Evolutionary conservation across 2,797 vertebrate species (phyloP).

Genomic region (Melanotaenia nigrans): DNA sequence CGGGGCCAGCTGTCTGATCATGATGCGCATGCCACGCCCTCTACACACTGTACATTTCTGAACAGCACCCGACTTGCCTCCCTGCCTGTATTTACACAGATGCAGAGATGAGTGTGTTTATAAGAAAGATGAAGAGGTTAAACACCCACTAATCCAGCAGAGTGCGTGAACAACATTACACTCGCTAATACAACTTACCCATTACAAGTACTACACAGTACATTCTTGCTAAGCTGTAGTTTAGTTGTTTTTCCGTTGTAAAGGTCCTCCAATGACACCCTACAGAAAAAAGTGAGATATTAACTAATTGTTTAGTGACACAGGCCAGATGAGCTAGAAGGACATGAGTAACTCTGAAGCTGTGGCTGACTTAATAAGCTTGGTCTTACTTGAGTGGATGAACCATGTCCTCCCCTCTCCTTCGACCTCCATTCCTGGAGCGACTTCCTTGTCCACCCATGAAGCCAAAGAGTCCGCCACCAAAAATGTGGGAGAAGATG

Average conservation of each 20-base stretch:
- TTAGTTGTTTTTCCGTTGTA: constrained; percentile 99
- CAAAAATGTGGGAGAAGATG: constrained; percentile 99
- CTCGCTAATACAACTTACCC: constrained; percentile 85
- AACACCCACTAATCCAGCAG: background rate
- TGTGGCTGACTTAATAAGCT: background rate
- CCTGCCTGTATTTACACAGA: constrained; percentile 85
- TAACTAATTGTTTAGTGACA: background rate
- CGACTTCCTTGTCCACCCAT: constrained; percentile 94
- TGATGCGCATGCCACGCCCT: constrained; percentile 95
- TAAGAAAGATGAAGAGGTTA: background rate
- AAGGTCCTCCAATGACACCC: constrained; percentile 97
- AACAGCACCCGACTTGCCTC: constrained; percentile 96
- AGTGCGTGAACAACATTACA: background rate
- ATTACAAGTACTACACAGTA: constrained; percentile 95
- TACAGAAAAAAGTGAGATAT: constrained; percentile 53
- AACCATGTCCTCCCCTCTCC: constrained; percentile 99
- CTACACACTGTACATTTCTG: constrained; percentile 95
- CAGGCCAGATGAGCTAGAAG: background rate
- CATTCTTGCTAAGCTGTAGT: constrained; percentile 99
- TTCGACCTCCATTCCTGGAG: constrained; percentile 92
- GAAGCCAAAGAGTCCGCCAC: constrained; percentile 95
- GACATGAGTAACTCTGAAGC: background rate
- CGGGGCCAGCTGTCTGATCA: constrained; percentile 98
- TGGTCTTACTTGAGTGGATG: constrained; percentile 94
- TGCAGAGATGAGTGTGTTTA: constrained; percentile 1